Percentiles rank a stretch among this genome's conserved stretches.
Evolutionary conservation across 2,797 vertebrate species (phyloP).

Genomic region (Cuniculus paca): DNA sequence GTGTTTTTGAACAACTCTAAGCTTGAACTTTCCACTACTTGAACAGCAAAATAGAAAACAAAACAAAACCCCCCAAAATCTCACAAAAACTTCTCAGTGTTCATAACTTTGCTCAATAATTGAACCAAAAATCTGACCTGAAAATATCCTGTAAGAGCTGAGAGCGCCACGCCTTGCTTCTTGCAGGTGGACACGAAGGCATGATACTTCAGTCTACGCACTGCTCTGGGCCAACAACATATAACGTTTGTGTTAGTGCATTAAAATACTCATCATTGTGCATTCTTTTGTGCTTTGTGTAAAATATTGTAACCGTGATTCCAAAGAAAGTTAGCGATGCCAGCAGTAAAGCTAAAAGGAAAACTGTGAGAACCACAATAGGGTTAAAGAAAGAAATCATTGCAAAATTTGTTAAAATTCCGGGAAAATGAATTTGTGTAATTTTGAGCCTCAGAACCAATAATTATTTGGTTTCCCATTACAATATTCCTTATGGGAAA

Average conservation of each 20-base stretch:
- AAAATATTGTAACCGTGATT: not conserved
- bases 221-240: not conserved
- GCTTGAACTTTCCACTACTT: not conserved
- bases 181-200: not conserved
- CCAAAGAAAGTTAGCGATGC: not conserved
- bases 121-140: not conserved
- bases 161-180: not conserved
- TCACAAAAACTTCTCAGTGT: not conserved
- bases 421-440: not conserved
- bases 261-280: not conserved
- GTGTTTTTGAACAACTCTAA: not conserved
- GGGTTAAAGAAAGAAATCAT: not conserved
- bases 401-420: not conserved
- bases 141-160: not conserved
- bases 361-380: not conserved
- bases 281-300: not conserved
- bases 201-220: not conserved
- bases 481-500: not conserved
- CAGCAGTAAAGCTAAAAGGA: no score
- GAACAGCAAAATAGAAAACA: not conserved
- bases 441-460: not conserved
- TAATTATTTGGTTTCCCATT: not conserved
- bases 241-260: not conserved
- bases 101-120: not conserved
- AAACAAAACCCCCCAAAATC: no score